Evolutionary conservation across 2,888 invertebrate genomes (phyloP).

Genomic region (Beris chalybata): DNA sequence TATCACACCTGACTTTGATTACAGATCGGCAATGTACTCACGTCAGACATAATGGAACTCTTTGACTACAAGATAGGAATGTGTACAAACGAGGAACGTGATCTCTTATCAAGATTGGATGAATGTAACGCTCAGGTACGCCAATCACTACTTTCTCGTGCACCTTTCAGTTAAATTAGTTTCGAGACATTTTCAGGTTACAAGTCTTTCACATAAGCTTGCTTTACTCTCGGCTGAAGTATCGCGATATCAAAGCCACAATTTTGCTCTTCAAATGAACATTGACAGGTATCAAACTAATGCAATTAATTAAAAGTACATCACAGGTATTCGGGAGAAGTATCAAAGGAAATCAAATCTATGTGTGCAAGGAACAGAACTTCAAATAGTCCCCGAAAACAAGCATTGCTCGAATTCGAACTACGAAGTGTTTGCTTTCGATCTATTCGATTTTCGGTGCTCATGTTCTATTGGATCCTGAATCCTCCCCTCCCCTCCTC

Average conservation of each 20-base stretch:
- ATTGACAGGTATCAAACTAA: slow-evolving; percentile 30
- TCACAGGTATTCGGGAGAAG: too few relatives aligned
- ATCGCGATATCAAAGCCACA: slow-evolving; percentile 36
- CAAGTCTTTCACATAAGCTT: slow-evolving; percentile 36
- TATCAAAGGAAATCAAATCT: too few relatives aligned
- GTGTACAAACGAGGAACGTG: slow-evolving; percentile 35
- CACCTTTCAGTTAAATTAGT: neutral
- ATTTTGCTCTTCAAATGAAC: slow-evolving; percentile 32
- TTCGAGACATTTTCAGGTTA: slow-evolving; percentile 30
- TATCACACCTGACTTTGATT: neutral
- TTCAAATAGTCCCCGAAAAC: too few relatives aligned
- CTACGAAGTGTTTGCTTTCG: too few relatives aligned
- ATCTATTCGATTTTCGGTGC: too few relatives aligned
- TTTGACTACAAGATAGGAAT: slow-evolving; percentile 38
- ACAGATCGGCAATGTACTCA: slow-evolving; percentile 33
- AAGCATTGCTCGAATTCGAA: too few relatives aligned
- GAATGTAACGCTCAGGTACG: slow-evolving; percentile 34
- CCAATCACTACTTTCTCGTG: too few relatives aligned
- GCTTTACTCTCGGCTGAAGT: slow-evolving; percentile 38
- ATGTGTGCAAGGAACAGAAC: too few relatives aligned
- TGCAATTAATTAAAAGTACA: too few relatives aligned
- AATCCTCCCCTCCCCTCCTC: too few relatives aligned
- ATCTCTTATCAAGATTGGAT: slow-evolving; percentile 36
- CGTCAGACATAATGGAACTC: slow-evolving; percentile 38
- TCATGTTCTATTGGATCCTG: too few relatives aligned